Conservation (phyloP, 1,140 invertebrate species). For the Saccostrea echinata region DNA sequence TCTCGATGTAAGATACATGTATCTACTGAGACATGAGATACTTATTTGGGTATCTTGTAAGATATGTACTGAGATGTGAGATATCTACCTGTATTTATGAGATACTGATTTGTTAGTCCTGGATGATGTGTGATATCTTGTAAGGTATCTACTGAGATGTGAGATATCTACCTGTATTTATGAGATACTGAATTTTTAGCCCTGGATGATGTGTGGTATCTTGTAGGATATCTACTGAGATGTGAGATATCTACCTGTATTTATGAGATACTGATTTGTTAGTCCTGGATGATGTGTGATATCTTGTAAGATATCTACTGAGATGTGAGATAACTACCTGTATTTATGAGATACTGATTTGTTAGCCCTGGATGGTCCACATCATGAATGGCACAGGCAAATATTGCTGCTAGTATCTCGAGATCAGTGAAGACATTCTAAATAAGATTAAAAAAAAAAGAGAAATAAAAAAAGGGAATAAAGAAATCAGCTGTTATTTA, state of each 20-base stretch:
- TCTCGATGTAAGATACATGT: too few species aligned
- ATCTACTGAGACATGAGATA: too few species aligned
- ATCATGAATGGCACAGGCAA: slow-evolving; percentile 82
- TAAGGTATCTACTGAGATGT: too few species aligned
- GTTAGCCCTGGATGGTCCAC: slow-evolving; percentile 83
- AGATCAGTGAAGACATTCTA: slow-evolving; percentile 87
- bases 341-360: slow-evolving; percentile 82
- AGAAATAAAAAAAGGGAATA: slow-evolving; percentile 53
- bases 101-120: background rate
- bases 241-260: slow-evolving; percentile 76
- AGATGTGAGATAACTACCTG: slow-evolving; percentile 76
- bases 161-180: slow-evolving; percentile 50
- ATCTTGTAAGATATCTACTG: too few species aligned
- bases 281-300: background rate
- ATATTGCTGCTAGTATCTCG: slow-evolving; percentile 82
- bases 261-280: background rate
- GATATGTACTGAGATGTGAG: too few species aligned
- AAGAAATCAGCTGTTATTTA: background rate
- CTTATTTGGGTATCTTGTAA: too few species aligned
- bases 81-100: slow-evolving; percentile 47
- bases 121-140: too few species aligned
- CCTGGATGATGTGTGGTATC: too few species aligned
- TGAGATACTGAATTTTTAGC: background rate
- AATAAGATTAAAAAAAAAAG: slow-evolving; percentile 63
- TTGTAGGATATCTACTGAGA: slow-evolving; percentile 71